A percentile compares a stretch with the other conserved stretches of the same genome.
phyloP scores from a whole-genome alignment of 2,888 invertebrate species.

The Xanthorhoe designata region DNA sequence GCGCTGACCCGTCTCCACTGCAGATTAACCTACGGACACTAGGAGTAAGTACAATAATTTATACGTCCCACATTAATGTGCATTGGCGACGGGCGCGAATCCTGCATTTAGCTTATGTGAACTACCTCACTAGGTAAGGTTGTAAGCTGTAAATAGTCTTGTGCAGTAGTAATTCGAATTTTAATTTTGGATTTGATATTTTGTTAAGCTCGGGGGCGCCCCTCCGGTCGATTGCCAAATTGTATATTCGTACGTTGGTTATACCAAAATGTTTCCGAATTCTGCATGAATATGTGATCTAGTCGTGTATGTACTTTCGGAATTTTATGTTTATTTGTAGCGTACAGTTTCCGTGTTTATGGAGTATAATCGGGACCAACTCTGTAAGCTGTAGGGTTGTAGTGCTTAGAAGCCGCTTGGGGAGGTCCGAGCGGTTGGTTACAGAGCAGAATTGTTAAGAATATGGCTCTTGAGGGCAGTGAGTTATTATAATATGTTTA shows the following conservation, averaged over 20 bases:
- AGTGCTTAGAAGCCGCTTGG: constrained; percentile 57
- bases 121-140: constrained; percentile 84
- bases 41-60: constrained; percentile 45
- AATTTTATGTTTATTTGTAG: constrained; percentile 82
- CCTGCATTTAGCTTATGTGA: constrained; percentile 78
- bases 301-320: constrained; percentile 86
- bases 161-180: constrained; percentile 66
- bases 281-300: constrained; percentile 85
- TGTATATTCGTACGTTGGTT: constrained; percentile 78
- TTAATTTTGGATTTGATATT: constrained; percentile 63
- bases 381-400: constrained; percentile 72
- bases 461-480: constrained; percentile 74
- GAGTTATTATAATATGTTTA: constrained; percentile 83
- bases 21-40: constrained; percentile 34
- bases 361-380: constrained; percentile 82
- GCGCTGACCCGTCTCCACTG: constrained; percentile 35
- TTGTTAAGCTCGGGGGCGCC: constrained; percentile 60
- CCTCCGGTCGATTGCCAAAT: constrained; percentile 76
- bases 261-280: constrained; percentile 85
- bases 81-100: constrained; percentile 44
- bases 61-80: constrained; percentile 37
- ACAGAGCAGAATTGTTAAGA: constrained; percentile 61
- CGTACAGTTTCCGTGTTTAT: constrained; percentile 74
- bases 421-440: constrained; percentile 54
- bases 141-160: constrained; percentile 80